Base-by-base conservation (phyloP, 2,797 vertebrate species). In the Emys orbicularis region DNA sequence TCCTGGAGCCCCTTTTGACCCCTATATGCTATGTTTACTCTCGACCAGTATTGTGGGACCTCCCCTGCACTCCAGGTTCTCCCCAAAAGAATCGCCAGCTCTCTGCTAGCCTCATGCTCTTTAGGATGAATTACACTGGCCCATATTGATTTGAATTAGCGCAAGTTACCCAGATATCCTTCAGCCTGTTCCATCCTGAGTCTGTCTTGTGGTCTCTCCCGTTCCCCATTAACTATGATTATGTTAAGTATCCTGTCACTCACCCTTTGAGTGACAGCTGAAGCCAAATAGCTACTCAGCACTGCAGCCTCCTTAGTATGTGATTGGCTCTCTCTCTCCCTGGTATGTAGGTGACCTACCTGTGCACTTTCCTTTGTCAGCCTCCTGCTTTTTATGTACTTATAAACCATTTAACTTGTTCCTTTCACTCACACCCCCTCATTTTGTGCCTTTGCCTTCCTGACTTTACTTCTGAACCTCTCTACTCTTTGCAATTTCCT, bases 401-500 rank as follows among this genome's bases (percentile, higher is more conserved):
- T 92, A 88, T 92, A 94, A 96, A 86, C 84, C 74, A 87, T 19
- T 41, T 41, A 41, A 41, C 41, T 41, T 41, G 41, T 41, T 41
- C 41, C 79, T 57, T 21, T 18, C 0, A 2, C 31, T 86, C 92
- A 88, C 0, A 0, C 50, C 90, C 83, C 23, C 21, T 59, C 0
- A 0, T 80, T 97, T 90, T 44, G 27, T 83, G 84, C 83, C 79
- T 90, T 90, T 84, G 52, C 74, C 81, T 90, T 79, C 68, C 84
- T 81, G 77, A 52, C 79, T 87, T 89, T 41, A 29, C 74, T 94
- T 52, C 92, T 56, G 82, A 52, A 85, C 37, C 88, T 65, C 23
- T 91, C 88, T 86, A 56, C 49, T 61, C 68, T 86, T 65, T 89
- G 61, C 79, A 84, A 68, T 93, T 96, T 93, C 79, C 76, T 91